phyloP scores from a whole-genome alignment of 2,797 vertebrate species.

The Phrynocephalus guinanensis region DNA sequence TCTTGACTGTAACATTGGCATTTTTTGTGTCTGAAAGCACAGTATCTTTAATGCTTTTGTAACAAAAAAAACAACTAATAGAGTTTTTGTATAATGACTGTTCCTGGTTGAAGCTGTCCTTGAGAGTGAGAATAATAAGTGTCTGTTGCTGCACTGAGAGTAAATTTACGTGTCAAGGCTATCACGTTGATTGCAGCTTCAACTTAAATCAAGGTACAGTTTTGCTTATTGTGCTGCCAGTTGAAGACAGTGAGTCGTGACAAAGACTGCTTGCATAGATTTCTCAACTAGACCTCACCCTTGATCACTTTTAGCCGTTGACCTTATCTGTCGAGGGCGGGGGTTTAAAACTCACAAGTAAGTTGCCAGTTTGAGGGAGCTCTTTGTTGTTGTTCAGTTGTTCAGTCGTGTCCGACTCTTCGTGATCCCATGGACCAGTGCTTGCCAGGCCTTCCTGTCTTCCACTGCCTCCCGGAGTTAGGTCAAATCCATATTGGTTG shows the following conservation, averaged over 20 bases:
- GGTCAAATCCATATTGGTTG: too few species aligned
- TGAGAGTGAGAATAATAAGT: conserved; percentile 11
- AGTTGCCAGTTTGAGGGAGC: neutral
- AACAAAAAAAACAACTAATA: neutral
- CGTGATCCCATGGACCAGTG: too few species aligned
- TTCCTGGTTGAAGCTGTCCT: neutral
- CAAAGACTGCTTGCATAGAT: fast-evolving
- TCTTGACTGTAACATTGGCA: neutral
- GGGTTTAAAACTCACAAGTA: neutral
- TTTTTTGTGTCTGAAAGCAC: neutral
- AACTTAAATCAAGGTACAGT: neutral
- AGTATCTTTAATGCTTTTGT: neutral
- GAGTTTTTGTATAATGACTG: conserved; percentile 14
- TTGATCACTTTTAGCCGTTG: neutral
- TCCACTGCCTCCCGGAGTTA: too few species aligned
- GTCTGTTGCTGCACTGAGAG: neutral
- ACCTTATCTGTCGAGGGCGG: neutral
- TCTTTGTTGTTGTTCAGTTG: neutral
- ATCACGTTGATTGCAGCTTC: neutral
- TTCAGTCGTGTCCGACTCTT: too few species aligned
- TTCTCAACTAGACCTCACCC: neutral
- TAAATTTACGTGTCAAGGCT: conserved; percentile 13
- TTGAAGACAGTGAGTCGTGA: neutral
- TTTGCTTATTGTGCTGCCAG: neutral
- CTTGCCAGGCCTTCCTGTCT: too few species aligned